A percentile compares a stretch with the other conserved stretches of the same genome.
Evolutionary conservation across 2,113 vertebrate genomes (phyloP).

Genomic region (Macroglossus sobrinus): DNA sequence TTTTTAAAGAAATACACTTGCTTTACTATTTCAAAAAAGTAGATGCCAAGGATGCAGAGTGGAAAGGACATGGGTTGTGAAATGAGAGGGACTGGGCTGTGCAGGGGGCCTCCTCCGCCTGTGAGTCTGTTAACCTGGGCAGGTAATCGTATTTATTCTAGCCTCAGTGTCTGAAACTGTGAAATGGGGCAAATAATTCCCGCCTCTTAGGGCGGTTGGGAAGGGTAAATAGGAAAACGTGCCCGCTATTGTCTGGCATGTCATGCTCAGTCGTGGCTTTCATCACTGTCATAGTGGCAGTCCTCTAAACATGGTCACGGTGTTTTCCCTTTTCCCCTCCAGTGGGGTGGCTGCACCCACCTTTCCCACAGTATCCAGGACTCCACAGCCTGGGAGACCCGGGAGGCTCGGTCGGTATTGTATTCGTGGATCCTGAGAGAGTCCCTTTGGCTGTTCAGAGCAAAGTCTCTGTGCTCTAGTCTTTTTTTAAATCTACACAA

Average conservation of each 20-base stretch:
- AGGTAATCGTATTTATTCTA: not conserved
- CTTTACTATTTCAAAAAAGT: not conserved
- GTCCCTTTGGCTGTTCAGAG: not conserved
- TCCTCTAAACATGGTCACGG: accelerated
- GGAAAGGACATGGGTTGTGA: not conserved
- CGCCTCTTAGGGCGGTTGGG: not conserved
- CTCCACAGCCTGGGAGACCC: not conserved
- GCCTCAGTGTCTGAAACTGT: not conserved
- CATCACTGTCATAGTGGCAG: accelerated
- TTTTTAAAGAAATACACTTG: not conserved
- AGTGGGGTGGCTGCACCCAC: not conserved
- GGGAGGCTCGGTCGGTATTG: not conserved
- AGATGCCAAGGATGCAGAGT: not conserved
- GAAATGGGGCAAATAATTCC: not conserved
- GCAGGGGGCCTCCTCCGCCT: too few species aligned
- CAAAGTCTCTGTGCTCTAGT: not conserved
- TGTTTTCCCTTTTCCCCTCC: not conserved
- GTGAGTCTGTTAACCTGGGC: accelerated
- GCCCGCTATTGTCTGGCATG: not conserved
- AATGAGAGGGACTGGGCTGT: not conserved
- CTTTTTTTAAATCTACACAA: not conserved
- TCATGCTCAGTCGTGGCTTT: accelerated
- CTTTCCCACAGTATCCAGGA: not conserved
- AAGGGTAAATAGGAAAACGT: not conserved
- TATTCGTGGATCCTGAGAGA: not conserved